Evolutionary conservation across 2,797 vertebrate species (phyloP), one percentile per base, ranked within the genome.

Genomic region (Galago senegalensis): DNA sequence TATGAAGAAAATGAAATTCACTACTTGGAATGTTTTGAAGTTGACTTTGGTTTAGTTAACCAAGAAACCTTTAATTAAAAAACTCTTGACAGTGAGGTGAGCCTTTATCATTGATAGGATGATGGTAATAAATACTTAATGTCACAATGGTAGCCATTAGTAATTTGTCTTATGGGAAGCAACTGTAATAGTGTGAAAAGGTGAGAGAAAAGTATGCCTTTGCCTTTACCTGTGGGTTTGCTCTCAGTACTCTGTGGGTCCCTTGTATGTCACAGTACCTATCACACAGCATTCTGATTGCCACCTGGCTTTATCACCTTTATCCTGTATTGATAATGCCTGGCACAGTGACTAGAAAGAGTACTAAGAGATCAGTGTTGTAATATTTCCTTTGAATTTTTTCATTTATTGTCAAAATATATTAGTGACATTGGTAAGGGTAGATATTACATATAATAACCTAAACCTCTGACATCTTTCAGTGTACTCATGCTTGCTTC

Each of bases 11-110:
- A 73, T 7, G 31, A 23, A 75, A 75, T 91, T 65, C 23, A 73
- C 49, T 61, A 31, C 18, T 95, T 75, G 31, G 65, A 25, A 23
- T 81, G 56, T 79, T 94, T 93, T 63, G 89, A 79, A 77, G 37
- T 46, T 43, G 72, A 93, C 81, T 63, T 85, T 43, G 29, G 58
- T 40, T 91, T 58, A n/a, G 53, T 70, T 94, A 67, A 37, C 58
- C 75, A 61, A 37, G n/a, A n/a, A 53, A 16, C 13, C 29, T 56
- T 43, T 43, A 80, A 7, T 70, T 49, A 58, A 29, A 53, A 37
- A 31, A 73, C 29, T 85, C 17, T 81, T 61, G 5, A 56, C 37
- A 49, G 21, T 23, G 31, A 60, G 49, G 21, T 23, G 31, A 60
- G 46, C 77, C 31, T 77, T 90, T 53, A 53, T 17, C 49, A 53